Percentiles rank a stretch among this genome's conserved stretches.
These are phyloP conservation scores for Rotaria socialis DNA, from an alignment of 2,888 invertebrate genomes.

Conservation along the genomic window DNA sequence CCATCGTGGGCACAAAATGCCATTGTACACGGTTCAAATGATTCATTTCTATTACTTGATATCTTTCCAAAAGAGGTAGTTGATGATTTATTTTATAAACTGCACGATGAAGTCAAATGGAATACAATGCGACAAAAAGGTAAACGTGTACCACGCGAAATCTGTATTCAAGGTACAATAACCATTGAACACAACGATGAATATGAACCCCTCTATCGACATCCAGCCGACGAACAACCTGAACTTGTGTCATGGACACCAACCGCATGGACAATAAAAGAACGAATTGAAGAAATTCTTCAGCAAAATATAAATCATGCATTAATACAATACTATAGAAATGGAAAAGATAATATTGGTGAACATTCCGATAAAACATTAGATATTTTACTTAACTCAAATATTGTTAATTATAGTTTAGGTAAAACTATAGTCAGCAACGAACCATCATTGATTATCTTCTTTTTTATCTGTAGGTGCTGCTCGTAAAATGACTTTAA, in stretches of 20 bases:
- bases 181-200: neutral
- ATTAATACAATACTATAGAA: constrained; percentile 10
- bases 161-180: neutral
- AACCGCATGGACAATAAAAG: neutral
- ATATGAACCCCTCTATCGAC: neutral
- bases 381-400: neutral
- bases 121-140: neutral
- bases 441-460: too few species aligned
- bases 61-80: neutral
- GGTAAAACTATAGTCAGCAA: neutral
- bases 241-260: neutral
- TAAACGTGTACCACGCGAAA: neutral
- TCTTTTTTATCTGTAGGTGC: neutral
- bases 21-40: neutral
- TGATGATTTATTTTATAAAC: neutral
- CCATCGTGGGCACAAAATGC: neutral
- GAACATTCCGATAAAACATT: constrained; percentile 32
- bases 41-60: neutral
- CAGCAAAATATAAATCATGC: neutral
- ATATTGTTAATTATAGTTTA: constrained; percentile 24
- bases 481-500: neutral
- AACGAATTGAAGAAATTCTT: neutral
- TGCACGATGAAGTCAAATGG: neutral
- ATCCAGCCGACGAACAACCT: neutral
- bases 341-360: neutral